Evolutionary conservation across 2,888 invertebrate species (phyloP), one percentile per base, ranked within the genome.

Genomic region (Hermaeophaga mercurialis): DNA sequence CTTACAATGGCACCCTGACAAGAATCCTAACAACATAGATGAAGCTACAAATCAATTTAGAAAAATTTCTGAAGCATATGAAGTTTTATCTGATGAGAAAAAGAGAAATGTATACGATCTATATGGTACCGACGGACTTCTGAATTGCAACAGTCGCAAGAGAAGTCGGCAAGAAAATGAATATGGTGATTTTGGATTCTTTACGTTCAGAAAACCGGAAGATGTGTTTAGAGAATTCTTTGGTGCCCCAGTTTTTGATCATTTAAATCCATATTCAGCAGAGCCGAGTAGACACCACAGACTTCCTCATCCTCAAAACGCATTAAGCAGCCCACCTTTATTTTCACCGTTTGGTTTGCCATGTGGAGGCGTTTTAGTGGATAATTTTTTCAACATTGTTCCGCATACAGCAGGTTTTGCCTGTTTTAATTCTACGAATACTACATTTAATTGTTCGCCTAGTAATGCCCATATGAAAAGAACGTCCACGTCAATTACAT

Each of bases 151-250:
- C 67, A 83, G 83, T 53, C 80, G 84, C 18, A 75, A 80, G 49
- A 80, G 87, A 55, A 83, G 86, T 68, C 79, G 85, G 43, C 81
- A 85, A 50, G 86, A 88, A 61, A 90, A 90, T 39, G 89, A 90
- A 70, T 88, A 88, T 71, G 88, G 87, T 62, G 83, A 84, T 67
- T 85, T 84, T 69, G 89, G 87, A 81, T 91, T 93, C 82, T 86
- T 85, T 74, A 88, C 89, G 71, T 99, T 99, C 88, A 88, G 97
- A 76, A 96, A 97, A 76, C 98, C 98, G 17, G 95, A 96, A 74
- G 98, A 98, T 72, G 96, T 99, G 50, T 99, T 99, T 81, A 89
- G 94, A 81, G 99, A 99, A 78, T 99, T 99, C 82, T 99, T 99
- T 78, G 90, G 87, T 38, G 86, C 87, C 72, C 83, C 86, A 47